Percentiles rank a stretch among this genome's conserved stretches.
phyloP scores from a whole-genome alignment of 2,797 vertebrate genomes.

The Diglossa cyanea region DNA sequence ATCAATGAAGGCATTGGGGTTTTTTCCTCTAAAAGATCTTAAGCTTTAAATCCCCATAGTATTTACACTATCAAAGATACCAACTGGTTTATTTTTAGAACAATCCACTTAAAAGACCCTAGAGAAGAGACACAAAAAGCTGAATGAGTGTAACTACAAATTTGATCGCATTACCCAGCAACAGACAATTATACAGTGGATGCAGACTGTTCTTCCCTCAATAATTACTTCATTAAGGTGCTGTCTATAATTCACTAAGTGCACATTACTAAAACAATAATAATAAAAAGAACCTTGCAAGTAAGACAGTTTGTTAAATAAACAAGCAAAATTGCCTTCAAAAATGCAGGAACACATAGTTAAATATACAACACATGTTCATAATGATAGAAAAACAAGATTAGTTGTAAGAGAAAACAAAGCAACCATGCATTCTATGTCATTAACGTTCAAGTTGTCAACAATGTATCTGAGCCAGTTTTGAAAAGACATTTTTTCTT shows the following conservation, averaged over 20 bases:
- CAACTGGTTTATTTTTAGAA: neutral
- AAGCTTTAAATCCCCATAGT: neutral
- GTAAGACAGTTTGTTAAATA: neutral
- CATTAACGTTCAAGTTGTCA: neutral
- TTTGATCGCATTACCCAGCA: neutral
- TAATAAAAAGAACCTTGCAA: neutral
- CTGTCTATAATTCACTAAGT: neutral
- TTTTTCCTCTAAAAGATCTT: neutral
- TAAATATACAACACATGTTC: neutral
- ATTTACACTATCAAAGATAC: neutral
- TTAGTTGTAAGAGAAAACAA: neutral
- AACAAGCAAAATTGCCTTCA: neutral
- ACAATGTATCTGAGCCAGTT: neutral
- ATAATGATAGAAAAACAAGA: neutral
- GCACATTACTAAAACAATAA: neutral
- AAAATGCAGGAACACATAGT: neutral
- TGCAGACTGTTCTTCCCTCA: neutral
- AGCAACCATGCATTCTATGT: neutral
- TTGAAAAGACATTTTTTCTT: neutral
- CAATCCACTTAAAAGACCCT: neutral
- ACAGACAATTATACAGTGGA: neutral
- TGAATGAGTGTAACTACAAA: neutral
- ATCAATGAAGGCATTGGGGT: neutral
- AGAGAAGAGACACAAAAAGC: conserved; percentile 11
- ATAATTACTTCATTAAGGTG: neutral